Conservation (phyloP, 2,888 invertebrate genomes). For the Eurois occulta region DNA sequence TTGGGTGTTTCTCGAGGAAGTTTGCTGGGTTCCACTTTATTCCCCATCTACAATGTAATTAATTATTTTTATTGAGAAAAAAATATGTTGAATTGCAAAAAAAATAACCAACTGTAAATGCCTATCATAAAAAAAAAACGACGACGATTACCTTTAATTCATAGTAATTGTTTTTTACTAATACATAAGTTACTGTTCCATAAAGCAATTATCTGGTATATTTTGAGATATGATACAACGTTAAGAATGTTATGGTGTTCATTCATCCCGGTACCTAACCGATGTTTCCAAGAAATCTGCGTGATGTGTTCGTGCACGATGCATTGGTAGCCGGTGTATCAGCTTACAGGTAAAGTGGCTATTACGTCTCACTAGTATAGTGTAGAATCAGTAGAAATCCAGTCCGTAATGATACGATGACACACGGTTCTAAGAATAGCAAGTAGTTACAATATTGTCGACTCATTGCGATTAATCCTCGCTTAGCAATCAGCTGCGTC, state of each 20-base stretch:
- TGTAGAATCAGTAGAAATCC: slow-evolving; percentile 18
- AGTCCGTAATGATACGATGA: slow-evolving; percentile 18
- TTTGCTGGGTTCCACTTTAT: neutral
- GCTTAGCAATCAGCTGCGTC: slow-evolving; percentile 24
- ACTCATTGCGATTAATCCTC: slow-evolving; percentile 33
- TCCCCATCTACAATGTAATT: neutral
- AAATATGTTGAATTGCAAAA: neutral
- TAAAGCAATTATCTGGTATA: neutral
- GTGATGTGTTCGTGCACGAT: neutral
- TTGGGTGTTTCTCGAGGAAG: neutral
- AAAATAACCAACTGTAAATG: neutral
- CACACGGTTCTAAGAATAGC: slow-evolving; percentile 33
- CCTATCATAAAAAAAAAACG: neutral
- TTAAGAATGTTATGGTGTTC: neutral
- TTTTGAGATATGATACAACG: neutral
- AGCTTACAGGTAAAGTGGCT: slow-evolving; percentile 6
- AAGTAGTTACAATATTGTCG: slow-evolving; percentile 17
- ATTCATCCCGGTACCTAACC: slow-evolving; percentile 4
- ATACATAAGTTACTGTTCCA: neutral
- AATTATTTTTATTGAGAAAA: neutral
- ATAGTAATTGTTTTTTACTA: neutral
- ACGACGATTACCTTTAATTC: neutral
- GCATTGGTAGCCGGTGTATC: neutral
- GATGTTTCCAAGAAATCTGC: slow-evolving; percentile 10
- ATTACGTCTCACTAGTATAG: neutral